Percentiles rank a stretch among this genome's conserved stretches.
Evolutionary conservation across 2,888 invertebrate species (phyloP).

Genomic region (Gari tellinella): DNA sequence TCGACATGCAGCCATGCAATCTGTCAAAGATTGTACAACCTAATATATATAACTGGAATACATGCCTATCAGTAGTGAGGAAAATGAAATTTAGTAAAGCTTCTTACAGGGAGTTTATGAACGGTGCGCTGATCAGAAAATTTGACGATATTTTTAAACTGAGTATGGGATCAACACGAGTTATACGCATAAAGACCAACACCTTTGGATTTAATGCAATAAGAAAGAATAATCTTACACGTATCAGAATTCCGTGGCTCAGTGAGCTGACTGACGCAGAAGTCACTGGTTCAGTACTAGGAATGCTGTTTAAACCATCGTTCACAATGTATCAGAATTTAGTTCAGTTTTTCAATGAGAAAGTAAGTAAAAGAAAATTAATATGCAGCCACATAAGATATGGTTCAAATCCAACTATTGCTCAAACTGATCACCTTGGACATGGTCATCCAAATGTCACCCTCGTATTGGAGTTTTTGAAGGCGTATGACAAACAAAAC

Average conservation of each 20-base stretch:
- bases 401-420: constrained; percentile 39
- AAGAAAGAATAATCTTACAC: neutral
- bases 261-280: too few relatives aligned
- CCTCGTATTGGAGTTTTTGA: constrained; percentile 17
- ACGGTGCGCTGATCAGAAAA: neutral
- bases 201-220: neutral
- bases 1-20: constrained; percentile 35
- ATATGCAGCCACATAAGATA: constrained; percentile 42
- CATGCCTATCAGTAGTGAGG: constrained; percentile 3
- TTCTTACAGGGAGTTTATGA: neutral
- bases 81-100: neutral
- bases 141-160: neutral
- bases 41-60: constrained; percentile 33
- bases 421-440: constrained; percentile 6
- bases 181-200: constrained; percentile 6
- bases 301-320: constrained; percentile 8
- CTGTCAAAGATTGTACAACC: constrained; percentile 12
- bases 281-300: too few relatives aligned
- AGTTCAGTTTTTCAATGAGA: neutral
- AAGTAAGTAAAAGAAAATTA: neutral
- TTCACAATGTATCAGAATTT: constrained; percentile 12
- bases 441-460: constrained; percentile 26
- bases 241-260: constrained; percentile 16
- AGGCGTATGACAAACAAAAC: constrained; percentile 4
- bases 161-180: too few relatives aligned